Conservation (phyloP, 2,113 vertebrate genomes). For the Istiophorus platypterus region DNA sequence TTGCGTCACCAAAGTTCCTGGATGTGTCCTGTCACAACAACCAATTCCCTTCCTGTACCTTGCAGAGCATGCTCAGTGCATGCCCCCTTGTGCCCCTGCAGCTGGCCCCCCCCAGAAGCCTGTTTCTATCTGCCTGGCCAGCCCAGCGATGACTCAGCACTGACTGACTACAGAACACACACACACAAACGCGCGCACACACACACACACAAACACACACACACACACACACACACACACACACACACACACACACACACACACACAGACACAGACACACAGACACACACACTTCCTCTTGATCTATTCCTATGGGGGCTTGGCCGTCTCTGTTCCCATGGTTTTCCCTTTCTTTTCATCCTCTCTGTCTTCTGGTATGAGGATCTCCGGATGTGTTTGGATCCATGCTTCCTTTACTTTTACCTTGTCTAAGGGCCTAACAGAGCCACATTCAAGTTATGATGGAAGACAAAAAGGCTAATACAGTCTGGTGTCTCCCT, state of each 20-base stretch:
- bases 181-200: slow-evolving; percentile 44
- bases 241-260: slow-evolving; percentile 52
- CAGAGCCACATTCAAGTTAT: slow-evolving; percentile 16
- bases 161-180: slow-evolving; percentile 60
- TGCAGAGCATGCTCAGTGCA: slow-evolving; percentile 73
- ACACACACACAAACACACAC: slow-evolving; percentile 45
- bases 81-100: slow-evolving; percentile 64
- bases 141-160: slow-evolving; percentile 91
- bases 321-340: slow-evolving; percentile 75
- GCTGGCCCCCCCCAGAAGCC: slow-evolving; percentile 76
- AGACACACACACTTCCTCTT: slow-evolving; percentile 69
- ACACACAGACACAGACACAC: slow-evolving; percentile 25
- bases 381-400: slow-evolving; percentile 68
- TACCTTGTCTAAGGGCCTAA: slow-evolving; percentile 42
- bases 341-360: slow-evolving; percentile 68
- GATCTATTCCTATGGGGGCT: slow-evolving; percentile 62
- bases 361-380: slow-evolving; percentile 47
- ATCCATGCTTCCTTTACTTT: slow-evolving; percentile 51
- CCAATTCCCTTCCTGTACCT: slow-evolving; percentile 75
- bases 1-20: slow-evolving; percentile 79
- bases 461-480: slow-evolving; percentile 32
- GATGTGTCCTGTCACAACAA: slow-evolving; percentile 78
- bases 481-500: slow-evolving; percentile 12
- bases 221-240: slow-evolving; percentile 48
- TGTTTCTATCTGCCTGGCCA: slow-evolving; percentile 84